Evolutionary conservation across 2,888 invertebrate species (phyloP).

Genomic region (Drosophila conformis): DNA sequence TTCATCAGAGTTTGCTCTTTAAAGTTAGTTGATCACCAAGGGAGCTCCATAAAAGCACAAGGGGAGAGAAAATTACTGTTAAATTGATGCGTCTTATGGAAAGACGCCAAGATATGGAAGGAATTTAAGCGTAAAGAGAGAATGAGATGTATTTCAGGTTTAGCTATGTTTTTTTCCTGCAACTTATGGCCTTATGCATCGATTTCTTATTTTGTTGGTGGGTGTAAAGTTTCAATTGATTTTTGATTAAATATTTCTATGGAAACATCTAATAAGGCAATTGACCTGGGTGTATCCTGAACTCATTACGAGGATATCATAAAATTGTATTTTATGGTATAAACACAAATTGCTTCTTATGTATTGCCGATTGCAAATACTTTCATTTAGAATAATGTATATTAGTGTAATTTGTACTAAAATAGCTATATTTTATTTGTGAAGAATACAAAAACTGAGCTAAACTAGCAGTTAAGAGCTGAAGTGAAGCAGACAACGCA

Average conservation of each 20-base stretch:
- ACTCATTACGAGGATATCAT: not conserved
- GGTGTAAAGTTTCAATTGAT: not conserved
- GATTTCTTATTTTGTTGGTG: not conserved
- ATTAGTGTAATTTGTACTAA: too few relatives aligned
- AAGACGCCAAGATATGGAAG: not conserved
- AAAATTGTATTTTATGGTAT: not conserved
- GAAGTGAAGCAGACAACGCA: slow-evolving; percentile 4
- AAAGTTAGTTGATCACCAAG: not conserved
- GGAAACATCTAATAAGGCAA: not conserved
- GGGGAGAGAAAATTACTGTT: not conserved
- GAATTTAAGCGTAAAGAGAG: not conserved
- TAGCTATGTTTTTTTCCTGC: not conserved
- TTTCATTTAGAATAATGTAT: not conserved
- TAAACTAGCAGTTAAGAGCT: not conserved
- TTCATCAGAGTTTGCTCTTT: not conserved
- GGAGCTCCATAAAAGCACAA: not conserved
- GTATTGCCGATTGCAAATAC: not conserved
- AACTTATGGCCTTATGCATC: not conserved
- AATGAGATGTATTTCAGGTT: not conserved
- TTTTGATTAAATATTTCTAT: not conserved
- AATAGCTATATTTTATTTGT: too few relatives aligned
- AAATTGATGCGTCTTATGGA: not conserved
- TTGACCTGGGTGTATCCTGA: not conserved
- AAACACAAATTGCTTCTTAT: not conserved
- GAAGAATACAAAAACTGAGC: not conserved